Conservation (phyloP, 2,888 invertebrate species). For the Spodoptera picta region DNA sequence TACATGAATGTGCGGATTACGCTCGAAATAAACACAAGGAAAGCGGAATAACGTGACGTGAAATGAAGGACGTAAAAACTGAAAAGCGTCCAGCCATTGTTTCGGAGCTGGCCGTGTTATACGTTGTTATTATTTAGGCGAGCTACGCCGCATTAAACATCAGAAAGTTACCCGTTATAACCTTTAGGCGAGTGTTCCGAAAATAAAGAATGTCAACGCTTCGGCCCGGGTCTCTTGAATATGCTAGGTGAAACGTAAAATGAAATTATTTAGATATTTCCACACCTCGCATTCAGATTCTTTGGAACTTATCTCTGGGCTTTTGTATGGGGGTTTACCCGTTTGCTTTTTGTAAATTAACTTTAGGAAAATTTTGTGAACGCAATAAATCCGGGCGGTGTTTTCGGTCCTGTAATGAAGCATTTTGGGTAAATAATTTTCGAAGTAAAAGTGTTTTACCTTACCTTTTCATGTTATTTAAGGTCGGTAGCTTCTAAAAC, state of each 20-base stretch:
- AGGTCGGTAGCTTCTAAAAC: too few species aligned
- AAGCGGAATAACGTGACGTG: slow-evolving; percentile 38
- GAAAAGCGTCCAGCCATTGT: slow-evolving; percentile 41
- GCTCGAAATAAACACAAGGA: slow-evolving; percentile 34
- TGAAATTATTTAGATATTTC: slow-evolving; percentile 67
- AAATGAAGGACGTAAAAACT: slow-evolving; percentile 46
- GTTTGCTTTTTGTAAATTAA: slow-evolving; percentile 55
- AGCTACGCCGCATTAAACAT: slow-evolving; percentile 51
- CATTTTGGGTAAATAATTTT: slow-evolving; percentile 11
- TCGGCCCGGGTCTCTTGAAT: slow-evolving; percentile 50
- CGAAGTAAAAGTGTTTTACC: slow-evolving; percentile 1
- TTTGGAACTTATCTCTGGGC: slow-evolving; percentile 58
- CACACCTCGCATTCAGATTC: slow-evolving; percentile 61
- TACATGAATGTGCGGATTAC: slow-evolving; percentile 17
- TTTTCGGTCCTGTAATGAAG: slow-evolving; percentile 12
- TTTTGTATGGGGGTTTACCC: slow-evolving; percentile 53
- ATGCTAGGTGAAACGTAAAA: slow-evolving; percentile 65
- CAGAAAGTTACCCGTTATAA: slow-evolving; percentile 46
- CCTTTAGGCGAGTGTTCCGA: slow-evolving; percentile 53
- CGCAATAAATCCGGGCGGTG: slow-evolving; percentile 8
- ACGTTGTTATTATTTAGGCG: slow-evolving; percentile 55
- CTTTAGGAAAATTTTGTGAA: slow-evolving; percentile 37
- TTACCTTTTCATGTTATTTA: background rate
- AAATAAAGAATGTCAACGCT: slow-evolving; percentile 62
- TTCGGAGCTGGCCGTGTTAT: slow-evolving; percentile 40